These are phyloP conservation scores for Hypselothyrea guttata DNA, from an alignment of 2,888 invertebrate genomes.

Conservation along the genomic window DNA sequence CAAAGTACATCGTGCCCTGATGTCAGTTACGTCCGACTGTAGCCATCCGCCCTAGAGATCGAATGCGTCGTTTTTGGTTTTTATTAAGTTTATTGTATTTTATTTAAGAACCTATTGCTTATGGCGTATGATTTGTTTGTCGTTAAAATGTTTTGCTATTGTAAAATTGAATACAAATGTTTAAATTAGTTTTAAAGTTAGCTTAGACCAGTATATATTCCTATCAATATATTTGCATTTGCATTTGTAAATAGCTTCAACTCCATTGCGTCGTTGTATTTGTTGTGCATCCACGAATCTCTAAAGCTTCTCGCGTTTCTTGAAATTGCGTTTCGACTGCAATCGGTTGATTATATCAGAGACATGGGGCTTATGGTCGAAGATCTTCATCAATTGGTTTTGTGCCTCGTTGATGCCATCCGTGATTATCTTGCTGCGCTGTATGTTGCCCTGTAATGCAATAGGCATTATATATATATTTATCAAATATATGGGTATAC, in stretches of 20 bases:
- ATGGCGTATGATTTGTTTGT: constrained; percentile 8
- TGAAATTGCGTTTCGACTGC: constrained; percentile 94
- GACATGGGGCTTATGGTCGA: constrained; percentile 94
- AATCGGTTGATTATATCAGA: constrained; percentile 94
- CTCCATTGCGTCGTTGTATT: constrained; percentile 35
- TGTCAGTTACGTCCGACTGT: too few relatives aligned
- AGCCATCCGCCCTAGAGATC: too few relatives aligned
- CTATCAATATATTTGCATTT: constrained; percentile 18
- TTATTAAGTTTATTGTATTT: too few relatives aligned
- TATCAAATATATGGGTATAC: too few relatives aligned
- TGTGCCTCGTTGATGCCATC: constrained; percentile 96
- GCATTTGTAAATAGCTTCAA: constrained; percentile 23
- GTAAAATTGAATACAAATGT: constrained; percentile 38
- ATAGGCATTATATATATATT: background rate
- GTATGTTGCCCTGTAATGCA: constrained; percentile 91
- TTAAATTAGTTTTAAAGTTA: constrained; percentile 27
- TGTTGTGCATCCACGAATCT: constrained; percentile 15
- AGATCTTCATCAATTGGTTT: constrained; percentile 92
- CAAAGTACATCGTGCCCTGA: too few relatives aligned
- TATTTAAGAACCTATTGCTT: constrained; percentile 43
- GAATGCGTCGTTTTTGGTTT: too few relatives aligned
- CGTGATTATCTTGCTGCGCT: constrained; percentile 95
- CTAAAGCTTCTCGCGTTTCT: constrained; percentile 91
- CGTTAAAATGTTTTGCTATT: constrained; percentile 20
- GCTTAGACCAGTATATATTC: constrained; percentile 36